A percentile compares a stretch with the other conserved stretches of the same genome.
phyloP scores from a whole-genome alignment of 2,797 vertebrate genomes.

The Spheniscus humboldti region DNA sequence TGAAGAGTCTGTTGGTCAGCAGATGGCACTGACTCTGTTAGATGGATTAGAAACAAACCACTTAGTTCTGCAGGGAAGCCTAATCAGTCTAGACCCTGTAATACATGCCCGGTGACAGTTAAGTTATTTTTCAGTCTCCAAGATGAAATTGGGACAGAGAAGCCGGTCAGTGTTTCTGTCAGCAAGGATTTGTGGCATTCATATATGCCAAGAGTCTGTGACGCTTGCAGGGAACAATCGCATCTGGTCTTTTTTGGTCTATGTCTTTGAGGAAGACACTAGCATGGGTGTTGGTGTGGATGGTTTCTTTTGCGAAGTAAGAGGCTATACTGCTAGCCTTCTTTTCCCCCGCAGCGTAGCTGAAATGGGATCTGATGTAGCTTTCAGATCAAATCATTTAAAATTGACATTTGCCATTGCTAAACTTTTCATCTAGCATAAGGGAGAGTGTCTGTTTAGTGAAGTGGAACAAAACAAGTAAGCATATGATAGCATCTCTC shows the following conservation, averaged over 20 bases:
- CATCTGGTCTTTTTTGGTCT: neutral
- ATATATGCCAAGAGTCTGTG: neutral
- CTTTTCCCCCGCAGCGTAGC: neutral
- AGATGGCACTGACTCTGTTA: neutral
- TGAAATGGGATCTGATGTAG: neutral
- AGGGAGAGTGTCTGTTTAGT: constrained; percentile 41
- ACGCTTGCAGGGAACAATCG: neutral
- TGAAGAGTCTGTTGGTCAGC: neutral
- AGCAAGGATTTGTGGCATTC: neutral
- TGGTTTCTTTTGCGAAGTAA: neutral
- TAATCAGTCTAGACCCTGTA: neutral
- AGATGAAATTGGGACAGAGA: neutral
- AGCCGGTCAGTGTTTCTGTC: neutral
- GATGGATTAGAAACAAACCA: neutral
- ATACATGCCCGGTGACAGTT: neutral
- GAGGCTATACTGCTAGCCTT: neutral
- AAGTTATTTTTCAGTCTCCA: neutral
- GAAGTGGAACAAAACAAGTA: constrained; percentile 29
- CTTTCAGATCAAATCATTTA: constrained; percentile 28
- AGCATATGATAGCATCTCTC: constrained; percentile 1
- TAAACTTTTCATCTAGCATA: constrained; percentile 38
- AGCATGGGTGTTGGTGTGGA: neutral
- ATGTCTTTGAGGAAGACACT: neutral
- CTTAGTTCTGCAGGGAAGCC: neutral
- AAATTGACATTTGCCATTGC: constrained; percentile 43